Conservation (phyloP, 2,888 invertebrate genomes). For the Melanotus villosus region DNA sequence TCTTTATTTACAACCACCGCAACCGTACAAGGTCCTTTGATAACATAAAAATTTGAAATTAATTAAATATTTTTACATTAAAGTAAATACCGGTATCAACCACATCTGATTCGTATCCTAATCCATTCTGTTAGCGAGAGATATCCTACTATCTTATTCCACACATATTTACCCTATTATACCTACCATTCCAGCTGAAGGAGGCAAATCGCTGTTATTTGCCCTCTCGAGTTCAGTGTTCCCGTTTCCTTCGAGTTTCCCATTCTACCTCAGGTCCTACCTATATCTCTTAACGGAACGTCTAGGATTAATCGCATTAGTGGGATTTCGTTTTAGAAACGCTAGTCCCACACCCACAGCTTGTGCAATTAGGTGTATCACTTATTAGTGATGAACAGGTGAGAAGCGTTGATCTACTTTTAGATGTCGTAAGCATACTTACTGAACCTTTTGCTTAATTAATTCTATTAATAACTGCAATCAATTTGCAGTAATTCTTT, state of each 20-base stretch:
- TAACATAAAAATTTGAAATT: no score
- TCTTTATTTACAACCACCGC: no score
- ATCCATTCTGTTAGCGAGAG: no score
- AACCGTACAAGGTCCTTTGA: no score
- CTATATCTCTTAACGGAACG: slow-evolving; percentile 3
- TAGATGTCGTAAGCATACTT: slow-evolving; percentile 36
- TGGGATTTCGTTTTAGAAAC: slow-evolving; percentile 2
- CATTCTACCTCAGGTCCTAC: not conserved
- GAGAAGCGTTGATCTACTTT: slow-evolving; percentile 47
- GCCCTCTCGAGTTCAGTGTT: not conserved
- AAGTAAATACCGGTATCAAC: no score
- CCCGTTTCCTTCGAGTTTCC: not conserved
- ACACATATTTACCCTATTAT: no score
- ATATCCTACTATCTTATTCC: no score
- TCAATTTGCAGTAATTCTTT: no score
- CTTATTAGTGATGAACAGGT: slow-evolving; percentile 38
- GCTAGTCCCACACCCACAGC: slow-evolving; percentile 9
- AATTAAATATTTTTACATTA: no score
- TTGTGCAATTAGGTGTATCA: slow-evolving; percentile 20
- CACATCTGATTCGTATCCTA: no score
- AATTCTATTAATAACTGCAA: not conserved
- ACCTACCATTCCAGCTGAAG: no score
- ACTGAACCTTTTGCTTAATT: slow-evolving; percentile 7
- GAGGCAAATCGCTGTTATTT: not conserved
- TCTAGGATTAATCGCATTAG: slow-evolving; percentile 17